These are phyloP conservation scores for Sternarchorhynchus goeldii DNA, from an alignment of 2,797 vertebrate genomes.

Conservation along the genomic window DNA sequence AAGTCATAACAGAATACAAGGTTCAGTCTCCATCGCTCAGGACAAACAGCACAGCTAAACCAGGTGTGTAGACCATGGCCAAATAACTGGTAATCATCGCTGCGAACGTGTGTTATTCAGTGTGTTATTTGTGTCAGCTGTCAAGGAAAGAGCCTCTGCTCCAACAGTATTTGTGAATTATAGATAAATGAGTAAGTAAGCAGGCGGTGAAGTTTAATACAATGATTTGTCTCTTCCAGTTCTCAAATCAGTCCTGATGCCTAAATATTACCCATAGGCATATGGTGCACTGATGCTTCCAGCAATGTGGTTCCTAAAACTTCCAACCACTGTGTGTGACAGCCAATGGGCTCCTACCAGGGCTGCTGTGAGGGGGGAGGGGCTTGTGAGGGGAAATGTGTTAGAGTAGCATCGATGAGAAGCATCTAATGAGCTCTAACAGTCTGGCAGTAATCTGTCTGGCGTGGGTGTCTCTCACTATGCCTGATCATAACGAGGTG, in stretches of 20 bases:
- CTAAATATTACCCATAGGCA: not conserved
- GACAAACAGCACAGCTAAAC: not conserved
- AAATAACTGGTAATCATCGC: not conserved
- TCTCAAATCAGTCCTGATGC: not conserved
- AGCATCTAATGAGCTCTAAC: constrained; percentile 33
- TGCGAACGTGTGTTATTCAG: not conserved
- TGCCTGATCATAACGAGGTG: constrained; percentile 68
- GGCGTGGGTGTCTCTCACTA: constrained; percentile 26
- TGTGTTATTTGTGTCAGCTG: not conserved
- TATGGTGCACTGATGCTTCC: not conserved
- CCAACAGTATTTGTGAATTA: not conserved
- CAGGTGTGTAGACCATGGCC: not conserved
- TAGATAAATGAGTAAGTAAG: not conserved
- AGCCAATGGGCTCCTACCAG: not conserved
- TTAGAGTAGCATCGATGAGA: constrained; percentile 5
- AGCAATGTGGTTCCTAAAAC: not conserved
- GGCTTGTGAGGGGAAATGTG: not conserved
- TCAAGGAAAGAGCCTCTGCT: not conserved
- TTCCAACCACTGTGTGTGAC: constrained; percentile 1
- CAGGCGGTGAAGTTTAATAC: not conserved
- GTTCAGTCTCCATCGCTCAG: not conserved
- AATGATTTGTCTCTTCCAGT: not conserved
- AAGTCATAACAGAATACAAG: not conserved
- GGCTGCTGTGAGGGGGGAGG: not conserved
- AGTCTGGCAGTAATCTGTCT: constrained; percentile 65